Base-by-base conservation (phyloP, 2,888 invertebrate species). In the Pollenia griseotomentosa region DNA sequence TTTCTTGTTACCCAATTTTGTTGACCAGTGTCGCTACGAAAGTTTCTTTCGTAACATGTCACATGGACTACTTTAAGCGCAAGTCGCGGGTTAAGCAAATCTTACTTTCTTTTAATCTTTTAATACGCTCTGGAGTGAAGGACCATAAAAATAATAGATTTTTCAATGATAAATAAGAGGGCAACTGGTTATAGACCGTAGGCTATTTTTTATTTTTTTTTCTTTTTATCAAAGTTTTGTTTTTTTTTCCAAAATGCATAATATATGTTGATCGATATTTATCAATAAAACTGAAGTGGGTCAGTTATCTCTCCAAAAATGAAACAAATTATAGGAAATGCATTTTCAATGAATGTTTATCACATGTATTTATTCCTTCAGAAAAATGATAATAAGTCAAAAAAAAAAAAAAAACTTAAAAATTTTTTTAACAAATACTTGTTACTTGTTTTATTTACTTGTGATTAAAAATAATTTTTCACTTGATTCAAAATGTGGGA, bases 401-500 rank as follows among this genome's bases (percentile, higher is more conserved):
- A 42, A 23, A 73, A 44, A 19, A 44, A 65, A 42, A 23, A 73
- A 44, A 74, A 74, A 48, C 9, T 46, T 33, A 44, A 51, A 42
- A 14, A 14, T 11, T 16, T 40, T 55, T 63, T 33, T 14, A 19
- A 19, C 48, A 53, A 53, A 68, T 53, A 73, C 12, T 59, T 74
- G 46, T 74, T 59, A 51, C 59, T 55, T 66, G n/a, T 55, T 73
- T 44, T 73, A 33, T 82, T 55, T 68, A 33, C 12, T 82, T 23
- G 16, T 53, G 66, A 74, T 51, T 75, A 66, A 5, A 71, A 40
- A 46, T 2, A 65, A 6, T 74, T 65, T 51, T 48, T 55, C 33
- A 57, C 1, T 66, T 57, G 19, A 68, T 66, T 66, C 16, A 4
- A 55, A 66, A 16, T 11, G 55, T 77, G 63, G 53, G 40, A 0